phyloP scores from a whole-genome alignment of 2,888 invertebrate species.

The Pseudolycoriella hygida region DNA sequence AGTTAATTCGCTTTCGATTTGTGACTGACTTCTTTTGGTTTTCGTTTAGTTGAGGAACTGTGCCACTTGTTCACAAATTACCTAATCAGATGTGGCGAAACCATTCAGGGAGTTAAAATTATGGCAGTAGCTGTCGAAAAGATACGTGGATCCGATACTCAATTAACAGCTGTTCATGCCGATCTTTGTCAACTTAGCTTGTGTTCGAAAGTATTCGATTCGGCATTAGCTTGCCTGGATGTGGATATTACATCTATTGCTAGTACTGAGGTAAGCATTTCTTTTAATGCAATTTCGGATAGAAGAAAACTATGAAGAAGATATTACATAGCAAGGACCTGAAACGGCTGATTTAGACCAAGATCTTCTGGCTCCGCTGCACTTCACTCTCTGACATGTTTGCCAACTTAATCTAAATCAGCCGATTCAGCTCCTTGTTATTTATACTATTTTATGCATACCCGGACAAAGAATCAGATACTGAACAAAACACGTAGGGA shows the following conservation, averaged over 20 bases:
- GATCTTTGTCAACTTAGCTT: slow-evolving; percentile 86
- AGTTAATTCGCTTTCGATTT: neutral
- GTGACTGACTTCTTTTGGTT: neutral
- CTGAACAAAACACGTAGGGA: no score
- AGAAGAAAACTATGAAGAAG: no score
- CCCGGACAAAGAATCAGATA: no score
- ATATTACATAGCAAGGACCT: no score
- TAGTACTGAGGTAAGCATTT: slow-evolving; percentile 43
- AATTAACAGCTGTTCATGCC: slow-evolving; percentile 86
- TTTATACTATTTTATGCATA: no score
- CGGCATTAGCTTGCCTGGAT: slow-evolving; percentile 74
- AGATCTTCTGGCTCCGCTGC: no score
- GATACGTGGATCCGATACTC: slow-evolving; percentile 71
- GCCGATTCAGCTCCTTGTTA: no score
- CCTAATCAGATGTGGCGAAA: slow-evolving; percentile 58
- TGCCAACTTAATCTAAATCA: no score
- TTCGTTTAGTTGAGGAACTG: slow-evolving; percentile 61
- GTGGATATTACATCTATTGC: slow-evolving; percentile 84
- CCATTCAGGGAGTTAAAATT: slow-evolving; percentile 68
- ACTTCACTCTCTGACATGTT: no score
- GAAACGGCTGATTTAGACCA: no score
- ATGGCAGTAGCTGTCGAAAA: slow-evolving; percentile 72
- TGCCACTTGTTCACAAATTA: slow-evolving; percentile 70
- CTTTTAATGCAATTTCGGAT: slow-evolving; percentile 3
- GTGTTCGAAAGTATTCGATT: slow-evolving; percentile 78